These are phyloP conservation scores for Orthochromis malagaraziensis DNA, from an alignment of 2,113 vertebrate genomes.

Conservation along the genomic window DNA sequence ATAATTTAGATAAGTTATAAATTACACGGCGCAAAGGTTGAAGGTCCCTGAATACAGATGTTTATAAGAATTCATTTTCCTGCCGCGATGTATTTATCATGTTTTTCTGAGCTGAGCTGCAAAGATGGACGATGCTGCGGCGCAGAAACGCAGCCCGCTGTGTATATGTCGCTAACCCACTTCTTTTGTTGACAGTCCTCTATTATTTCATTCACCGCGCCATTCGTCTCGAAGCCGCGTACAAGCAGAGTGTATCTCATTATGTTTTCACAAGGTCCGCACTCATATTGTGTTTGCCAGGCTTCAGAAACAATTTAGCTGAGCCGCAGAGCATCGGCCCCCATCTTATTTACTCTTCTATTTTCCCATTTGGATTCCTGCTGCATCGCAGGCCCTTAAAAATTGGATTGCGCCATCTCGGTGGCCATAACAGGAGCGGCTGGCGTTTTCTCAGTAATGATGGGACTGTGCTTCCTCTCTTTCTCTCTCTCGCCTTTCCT, in stretches of 20 bases:
- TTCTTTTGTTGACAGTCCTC: conserved; percentile 23
- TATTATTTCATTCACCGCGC: conserved; percentile 9
- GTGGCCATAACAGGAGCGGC: conserved; percentile 26
- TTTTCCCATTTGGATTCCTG: conserved; percentile 46
- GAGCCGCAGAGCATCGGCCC: conserved; percentile 8
- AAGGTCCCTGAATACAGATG: not conserved
- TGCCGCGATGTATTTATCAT: not conserved
- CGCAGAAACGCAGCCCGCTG: not conserved
- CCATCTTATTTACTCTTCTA: conserved; percentile 51
- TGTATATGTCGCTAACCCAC: conserved; percentile 23
- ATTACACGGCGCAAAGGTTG: not conserved
- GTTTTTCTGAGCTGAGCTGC: not conserved
- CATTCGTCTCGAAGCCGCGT: not conserved
- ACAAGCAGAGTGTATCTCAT: conserved; percentile 38
- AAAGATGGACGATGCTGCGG: not conserved
- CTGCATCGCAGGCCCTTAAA: conserved; percentile 39
- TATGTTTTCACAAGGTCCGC: conserved; percentile 40
- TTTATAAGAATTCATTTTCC: not conserved
- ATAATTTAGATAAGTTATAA: not conserved
- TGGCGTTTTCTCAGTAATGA: conserved; percentile 45
- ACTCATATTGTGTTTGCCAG: conserved; percentile 48
- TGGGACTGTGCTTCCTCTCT: not conserved
- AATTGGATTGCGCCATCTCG: conserved; percentile 42
- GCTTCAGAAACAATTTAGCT: conserved; percentile 49
- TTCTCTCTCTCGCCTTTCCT: conserved; percentile 1